A percentile compares a stretch with the other conserved stretches of the same genome.
These are phyloP conservation scores for Paraescarpia echinospica DNA, from an alignment of 1,140 invertebrate genomes.

Conservation along the genomic window DNA sequence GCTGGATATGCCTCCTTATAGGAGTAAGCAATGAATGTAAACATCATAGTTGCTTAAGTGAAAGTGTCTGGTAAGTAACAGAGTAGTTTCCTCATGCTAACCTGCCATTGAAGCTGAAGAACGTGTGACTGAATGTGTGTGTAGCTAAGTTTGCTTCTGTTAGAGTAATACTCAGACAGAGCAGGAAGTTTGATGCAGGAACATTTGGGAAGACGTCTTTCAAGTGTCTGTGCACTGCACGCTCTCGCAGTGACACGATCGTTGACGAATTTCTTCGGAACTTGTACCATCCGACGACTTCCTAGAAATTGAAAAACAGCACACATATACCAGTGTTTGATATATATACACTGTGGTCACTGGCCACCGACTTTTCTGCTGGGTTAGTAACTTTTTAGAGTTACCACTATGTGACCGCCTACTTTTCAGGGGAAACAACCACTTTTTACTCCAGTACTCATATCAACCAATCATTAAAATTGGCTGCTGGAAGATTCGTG, in stretches of 20 bases:
- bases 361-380: too few species aligned
- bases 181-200: conserved; percentile 33
- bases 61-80: too few species aligned
- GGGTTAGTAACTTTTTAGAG: too few species aligned
- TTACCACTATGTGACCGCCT: too few species aligned
- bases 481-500: too few species aligned
- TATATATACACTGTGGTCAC: background rate
- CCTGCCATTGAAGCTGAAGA: conserved; percentile 27
- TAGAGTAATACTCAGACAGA: conserved; percentile 34
- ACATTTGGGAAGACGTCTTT: conserved; percentile 17
- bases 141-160: conserved; percentile 32
- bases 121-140: conserved; percentile 37
- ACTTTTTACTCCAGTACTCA: too few species aligned
- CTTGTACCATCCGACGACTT: conserved; percentile 45
- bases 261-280: conserved; percentile 39
- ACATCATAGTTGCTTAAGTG: too few species aligned
- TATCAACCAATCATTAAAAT: too few species aligned
- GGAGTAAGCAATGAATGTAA: too few species aligned
- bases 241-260: conserved; percentile 37
- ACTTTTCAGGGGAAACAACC: too few species aligned
- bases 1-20: too few species aligned
- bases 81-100: background rate
- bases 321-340: background rate
- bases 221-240: conserved; percentile 35
- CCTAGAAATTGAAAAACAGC: conserved; percentile 33